A percentile compares a stretch with the other conserved stretches of the same genome.
Conservation (phyloP, 2,113 vertebrate species). For the Ictalurus punctatus region DNA sequence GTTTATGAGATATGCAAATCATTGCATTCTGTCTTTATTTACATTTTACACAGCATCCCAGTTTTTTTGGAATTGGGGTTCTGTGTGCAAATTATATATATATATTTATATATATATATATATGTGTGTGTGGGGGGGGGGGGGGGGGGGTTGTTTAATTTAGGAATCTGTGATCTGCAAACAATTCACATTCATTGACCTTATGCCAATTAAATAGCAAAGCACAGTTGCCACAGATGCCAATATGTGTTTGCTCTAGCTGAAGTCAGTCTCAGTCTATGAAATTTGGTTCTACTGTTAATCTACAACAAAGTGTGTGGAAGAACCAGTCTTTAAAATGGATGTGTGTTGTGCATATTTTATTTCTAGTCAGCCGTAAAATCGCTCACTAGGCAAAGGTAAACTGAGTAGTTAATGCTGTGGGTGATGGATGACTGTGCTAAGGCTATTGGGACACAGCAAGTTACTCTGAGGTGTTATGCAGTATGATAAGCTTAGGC, state of each 20-base stretch:
- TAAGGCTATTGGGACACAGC: constrained; percentile 11
- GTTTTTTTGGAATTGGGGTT: too few relatives aligned
- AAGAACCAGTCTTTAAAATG: neutral
- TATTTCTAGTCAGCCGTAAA: constrained; percentile 45
- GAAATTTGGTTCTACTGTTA: neutral
- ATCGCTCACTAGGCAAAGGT: constrained; percentile 42
- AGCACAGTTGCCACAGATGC: neutral
- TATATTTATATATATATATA: too few relatives aligned
- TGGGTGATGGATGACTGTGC: constrained; percentile 40
- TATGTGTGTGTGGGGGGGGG: too few relatives aligned
- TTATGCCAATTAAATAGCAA: neutral
- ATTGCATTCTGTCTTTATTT: too few relatives aligned
- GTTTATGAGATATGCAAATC: too few relatives aligned
- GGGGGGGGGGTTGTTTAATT: too few relatives aligned
- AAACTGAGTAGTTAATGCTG: constrained; percentile 48
- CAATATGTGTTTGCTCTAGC: neutral
- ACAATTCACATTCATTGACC: neutral
- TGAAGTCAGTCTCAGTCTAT: neutral
- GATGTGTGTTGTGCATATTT: constrained; percentile 9
- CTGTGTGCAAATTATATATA: too few relatives aligned
- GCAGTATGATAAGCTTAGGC: constrained; percentile 8
- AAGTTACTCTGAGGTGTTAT: constrained; percentile 37
- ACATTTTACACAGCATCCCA: too few relatives aligned
- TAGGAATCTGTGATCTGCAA: too few relatives aligned
- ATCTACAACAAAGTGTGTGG: neutral